Base-by-base conservation (phyloP, 2,113 vertebrate species). In the Pollachius pollachius region DNA sequence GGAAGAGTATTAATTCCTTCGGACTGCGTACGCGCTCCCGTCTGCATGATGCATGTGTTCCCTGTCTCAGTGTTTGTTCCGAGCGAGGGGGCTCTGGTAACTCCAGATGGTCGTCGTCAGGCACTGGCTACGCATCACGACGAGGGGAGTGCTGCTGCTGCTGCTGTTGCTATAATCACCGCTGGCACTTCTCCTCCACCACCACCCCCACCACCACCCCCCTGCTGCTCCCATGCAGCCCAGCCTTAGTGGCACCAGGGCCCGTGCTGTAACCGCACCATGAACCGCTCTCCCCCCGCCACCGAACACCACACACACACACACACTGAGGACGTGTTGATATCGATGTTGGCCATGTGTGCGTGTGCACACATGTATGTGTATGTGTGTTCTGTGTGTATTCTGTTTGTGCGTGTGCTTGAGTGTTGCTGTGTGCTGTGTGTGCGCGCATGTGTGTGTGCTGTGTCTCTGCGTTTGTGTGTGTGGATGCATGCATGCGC, bases 181-280 rank as follows among this genome's bases (percentile, higher is more conserved):
- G 71, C 75, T 65, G 66, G 61, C 70, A 71, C 76, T 57, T 30
- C 54, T 80, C 19, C 54, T 80, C 19, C n/a, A 21, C n/a, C 72
- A 79, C 85, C 88, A 80, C 73, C 82, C 74, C 71, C 70, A 84
- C 89, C 85, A 67, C 87, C 84, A 78, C 75, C 76, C 21, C 79
- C 80, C 85, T 83, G 82, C 79, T 13, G 13, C 13, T 48, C 82
- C 71, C 73, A 16, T 30, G 77, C 78, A 78, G 69, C 79, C 80
- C 54, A 85, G 87, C 74, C 88, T 84, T 62, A 71, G 75, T 90
- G 88, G 88, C 87, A 88, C 88, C 89, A 88, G 70, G 70, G 67
- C 78, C 82, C 81, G 86, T 13, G 80, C 84, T 79, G 76, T 86
- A 86, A 85, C 75, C 81, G 85, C 85, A 79, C 74, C 57, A 74